Conservation (phyloP, 1,140 invertebrate species). For the Danaus plexippus region DNA sequence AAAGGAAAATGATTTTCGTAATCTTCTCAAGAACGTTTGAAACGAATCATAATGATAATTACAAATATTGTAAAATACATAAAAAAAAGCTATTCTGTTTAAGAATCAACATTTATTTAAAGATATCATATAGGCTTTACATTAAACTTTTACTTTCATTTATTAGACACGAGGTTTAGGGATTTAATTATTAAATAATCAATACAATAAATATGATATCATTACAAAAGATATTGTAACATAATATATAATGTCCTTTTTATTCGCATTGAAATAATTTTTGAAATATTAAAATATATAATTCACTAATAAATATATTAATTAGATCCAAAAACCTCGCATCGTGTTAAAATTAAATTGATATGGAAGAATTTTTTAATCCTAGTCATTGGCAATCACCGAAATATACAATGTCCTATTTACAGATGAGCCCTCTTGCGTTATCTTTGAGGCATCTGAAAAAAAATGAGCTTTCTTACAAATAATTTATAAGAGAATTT, state of each 20-base stretch:
- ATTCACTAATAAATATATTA: background rate
- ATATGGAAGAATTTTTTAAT: slow-evolving; percentile 45
- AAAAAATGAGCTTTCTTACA: slow-evolving; percentile 9
- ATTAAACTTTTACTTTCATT: slow-evolving; percentile 21
- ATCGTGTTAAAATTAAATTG: slow-evolving; percentile 19
- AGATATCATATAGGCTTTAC: slow-evolving; percentile 46
- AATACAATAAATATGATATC: no score
- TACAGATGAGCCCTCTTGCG: slow-evolving; percentile 39
- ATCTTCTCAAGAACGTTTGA: no score
- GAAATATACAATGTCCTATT: slow-evolving; percentile 57
- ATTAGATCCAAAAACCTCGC: background rate
- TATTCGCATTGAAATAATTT: no score
- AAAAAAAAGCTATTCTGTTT: slow-evolving; percentile 33
- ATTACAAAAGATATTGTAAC: no score
- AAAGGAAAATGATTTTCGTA: no score
- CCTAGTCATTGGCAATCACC: slow-evolving; percentile 44
- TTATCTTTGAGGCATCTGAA: slow-evolving; percentile 60
- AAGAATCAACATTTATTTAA: slow-evolving; percentile 53
- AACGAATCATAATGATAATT: no score
- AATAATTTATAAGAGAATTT: no score
- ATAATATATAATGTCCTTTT: no score
- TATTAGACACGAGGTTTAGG: no score
- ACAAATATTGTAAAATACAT: background rate
- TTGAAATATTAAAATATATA: no score
- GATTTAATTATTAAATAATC: no score